These are phyloP conservation scores for Euura saliciscinereae DNA, from an alignment of 1,140 invertebrate species.

Conservation along the genomic window DNA sequence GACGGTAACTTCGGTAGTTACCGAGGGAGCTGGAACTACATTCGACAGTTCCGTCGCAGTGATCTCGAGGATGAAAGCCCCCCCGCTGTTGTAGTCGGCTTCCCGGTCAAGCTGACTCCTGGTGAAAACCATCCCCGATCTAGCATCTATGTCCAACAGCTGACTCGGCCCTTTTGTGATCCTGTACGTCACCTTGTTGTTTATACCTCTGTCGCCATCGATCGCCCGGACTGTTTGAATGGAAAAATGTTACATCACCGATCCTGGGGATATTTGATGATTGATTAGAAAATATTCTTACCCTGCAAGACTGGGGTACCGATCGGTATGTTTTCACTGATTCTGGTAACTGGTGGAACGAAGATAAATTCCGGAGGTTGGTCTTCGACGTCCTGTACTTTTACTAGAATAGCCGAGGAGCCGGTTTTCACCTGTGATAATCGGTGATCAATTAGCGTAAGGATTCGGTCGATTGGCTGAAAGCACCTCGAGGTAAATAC, in stretches of 20 bases:
- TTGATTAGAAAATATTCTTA: constrained; percentile 40
- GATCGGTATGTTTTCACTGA: constrained; percentile 83
- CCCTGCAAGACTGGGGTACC: constrained; percentile 83
- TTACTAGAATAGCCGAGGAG: constrained; percentile 85
- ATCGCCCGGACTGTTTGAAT: constrained; percentile 77
- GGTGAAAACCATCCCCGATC: constrained; percentile 81
- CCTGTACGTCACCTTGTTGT: constrained; percentile 85
- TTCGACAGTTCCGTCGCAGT: constrained; percentile 68
- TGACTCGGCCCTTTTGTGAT: constrained; percentile 75
- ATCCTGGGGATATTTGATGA: neutral
- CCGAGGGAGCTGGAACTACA: constrained; percentile 72
- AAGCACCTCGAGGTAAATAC: constrained; percentile 47
- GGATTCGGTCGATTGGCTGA: no score
- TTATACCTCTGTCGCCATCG: constrained; percentile 90
- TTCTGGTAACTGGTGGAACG: constrained; percentile 83
- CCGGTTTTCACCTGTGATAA: constrained; percentile 73
- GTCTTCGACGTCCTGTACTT: constrained; percentile 89
- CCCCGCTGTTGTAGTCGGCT: constrained; percentile 76
- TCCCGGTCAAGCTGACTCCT: constrained; percentile 81
- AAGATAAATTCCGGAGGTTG: constrained; percentile 89
- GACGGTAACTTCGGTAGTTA: constrained; percentile 88
- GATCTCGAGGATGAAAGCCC: constrained; percentile 86
- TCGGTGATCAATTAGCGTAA: neutral
- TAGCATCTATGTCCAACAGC: constrained; percentile 78
- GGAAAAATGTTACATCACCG: neutral